These are phyloP conservation scores for Aethes cnicana DNA, from an alignment of 2,888 invertebrate genomes.

Conservation along the genomic window DNA sequence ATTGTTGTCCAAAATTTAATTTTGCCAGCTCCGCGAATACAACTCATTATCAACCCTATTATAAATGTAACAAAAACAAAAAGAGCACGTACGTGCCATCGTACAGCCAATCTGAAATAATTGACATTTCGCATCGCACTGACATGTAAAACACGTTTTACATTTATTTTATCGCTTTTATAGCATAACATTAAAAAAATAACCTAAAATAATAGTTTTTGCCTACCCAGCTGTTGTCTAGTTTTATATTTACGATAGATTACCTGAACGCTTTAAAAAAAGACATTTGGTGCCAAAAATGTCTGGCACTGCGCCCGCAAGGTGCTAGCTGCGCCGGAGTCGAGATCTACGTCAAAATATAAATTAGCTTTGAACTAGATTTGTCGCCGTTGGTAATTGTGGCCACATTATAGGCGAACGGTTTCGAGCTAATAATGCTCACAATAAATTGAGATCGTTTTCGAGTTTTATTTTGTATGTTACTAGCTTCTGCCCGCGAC, in stretches of 20 bases:
- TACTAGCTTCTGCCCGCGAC: no score
- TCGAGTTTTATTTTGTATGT: constrained; percentile 2
- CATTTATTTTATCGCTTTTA: constrained; percentile 36
- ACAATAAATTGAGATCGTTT: neutral
- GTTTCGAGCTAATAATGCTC: constrained; percentile 2
- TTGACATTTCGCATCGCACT: constrained; percentile 17
- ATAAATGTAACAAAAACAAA: constrained; percentile 7
- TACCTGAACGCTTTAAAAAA: constrained; percentile 56
- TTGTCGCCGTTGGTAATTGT: constrained; percentile 32
- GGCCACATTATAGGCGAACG: constrained; percentile 8
- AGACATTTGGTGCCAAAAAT: constrained; percentile 49
- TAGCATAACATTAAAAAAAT: constrained; percentile 43
- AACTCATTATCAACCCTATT: constrained; percentile 17
- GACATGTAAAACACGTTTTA: constrained; percentile 22
- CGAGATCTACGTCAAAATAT: constrained; percentile 38
- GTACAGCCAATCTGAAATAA: constrained; percentile 3
- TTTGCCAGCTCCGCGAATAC: neutral
- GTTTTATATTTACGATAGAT: constrained; percentile 45
- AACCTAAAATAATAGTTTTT: constrained; percentile 32
- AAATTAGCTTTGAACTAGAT: constrained; percentile 29
- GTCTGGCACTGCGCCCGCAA: constrained; percentile 45
- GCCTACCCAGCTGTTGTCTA: constrained; percentile 50
- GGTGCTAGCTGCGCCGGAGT: constrained; percentile 49
- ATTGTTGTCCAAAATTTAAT: no score
- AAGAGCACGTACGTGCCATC: constrained; percentile 13